These are phyloP conservation scores for Wiebesia pumilae DNA, from an alignment of 1,140 invertebrate species.

Conservation along the genomic window DNA sequence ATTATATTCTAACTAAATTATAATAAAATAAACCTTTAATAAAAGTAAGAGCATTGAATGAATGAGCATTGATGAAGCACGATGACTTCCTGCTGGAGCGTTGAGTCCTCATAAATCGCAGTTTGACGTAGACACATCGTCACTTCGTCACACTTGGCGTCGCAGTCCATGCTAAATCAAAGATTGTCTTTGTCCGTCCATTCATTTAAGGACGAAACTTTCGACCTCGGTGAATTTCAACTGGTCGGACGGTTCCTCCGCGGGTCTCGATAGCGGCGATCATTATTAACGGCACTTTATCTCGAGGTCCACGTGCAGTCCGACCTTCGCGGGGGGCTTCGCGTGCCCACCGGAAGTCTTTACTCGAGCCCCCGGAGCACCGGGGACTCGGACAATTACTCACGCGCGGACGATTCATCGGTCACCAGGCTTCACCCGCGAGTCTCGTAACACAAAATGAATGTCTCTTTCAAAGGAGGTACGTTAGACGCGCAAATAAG, in stretches of 20 bases:
- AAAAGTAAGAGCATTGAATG: too few species aligned
- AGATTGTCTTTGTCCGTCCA: not conserved
- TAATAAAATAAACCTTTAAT: too few species aligned
- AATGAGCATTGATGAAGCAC: too few species aligned
- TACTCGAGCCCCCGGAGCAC: not conserved
- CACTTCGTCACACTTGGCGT: not conserved
- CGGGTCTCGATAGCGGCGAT: not conserved
- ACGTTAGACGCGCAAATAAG: not conserved
- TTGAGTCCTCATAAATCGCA: too few species aligned
- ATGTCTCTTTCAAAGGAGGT: not conserved
- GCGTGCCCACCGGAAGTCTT: not conserved
- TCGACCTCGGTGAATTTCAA: not conserved
- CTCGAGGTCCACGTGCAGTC: not conserved
- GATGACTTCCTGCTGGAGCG: too few species aligned
- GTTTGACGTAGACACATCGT: too few species aligned
- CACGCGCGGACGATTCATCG: not conserved
- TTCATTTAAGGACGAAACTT: not conserved
- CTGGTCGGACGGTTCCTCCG: not conserved
- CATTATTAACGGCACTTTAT: not conserved
- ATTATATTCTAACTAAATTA: too few species aligned
- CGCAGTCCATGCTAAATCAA: not conserved
- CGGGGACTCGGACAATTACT: not conserved
- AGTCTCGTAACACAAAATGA: not conserved
- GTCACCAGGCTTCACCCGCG: too few species aligned
- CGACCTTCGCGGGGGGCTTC: not conserved